Conservation (phyloP, 2,888 invertebrate species). For the Laothoe populi region DNA sequence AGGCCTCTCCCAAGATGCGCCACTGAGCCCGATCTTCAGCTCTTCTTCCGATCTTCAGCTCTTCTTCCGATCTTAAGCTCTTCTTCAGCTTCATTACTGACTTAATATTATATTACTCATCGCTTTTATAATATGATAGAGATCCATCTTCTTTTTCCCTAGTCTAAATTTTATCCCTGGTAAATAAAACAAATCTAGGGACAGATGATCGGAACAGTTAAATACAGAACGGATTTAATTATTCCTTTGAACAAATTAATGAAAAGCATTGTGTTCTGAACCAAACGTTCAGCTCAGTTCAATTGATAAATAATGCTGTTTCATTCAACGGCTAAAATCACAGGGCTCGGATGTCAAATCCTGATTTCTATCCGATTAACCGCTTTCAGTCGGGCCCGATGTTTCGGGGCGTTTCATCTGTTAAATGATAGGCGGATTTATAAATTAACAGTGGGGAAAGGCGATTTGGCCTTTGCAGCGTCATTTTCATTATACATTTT, state of each 20-base stretch:
- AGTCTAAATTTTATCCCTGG: no score
- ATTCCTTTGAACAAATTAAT: background rate
- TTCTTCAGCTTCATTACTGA: no score
- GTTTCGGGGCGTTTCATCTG: slow-evolving; percentile 47
- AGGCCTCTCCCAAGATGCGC: no score
- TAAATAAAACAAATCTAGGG: no score
- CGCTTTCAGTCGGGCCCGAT: slow-evolving; percentile 46
- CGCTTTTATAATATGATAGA: no score
- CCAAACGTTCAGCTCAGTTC: background rate
- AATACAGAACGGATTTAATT: background rate
- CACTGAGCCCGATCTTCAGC: no score
- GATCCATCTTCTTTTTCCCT: no score
- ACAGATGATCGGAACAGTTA: no score
- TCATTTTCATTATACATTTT: no score
- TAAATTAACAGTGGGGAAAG: background rate
- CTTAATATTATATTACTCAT: no score
- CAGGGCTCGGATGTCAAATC: slow-evolving; percentile 10
- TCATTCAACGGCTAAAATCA: slow-evolving; percentile 7
- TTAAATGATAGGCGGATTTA: slow-evolving; percentile 31
- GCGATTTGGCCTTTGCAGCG: background rate
- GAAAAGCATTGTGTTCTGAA: background rate
- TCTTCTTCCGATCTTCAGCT: no score
- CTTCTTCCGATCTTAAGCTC: no score
- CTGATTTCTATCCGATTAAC: slow-evolving; percentile 41
- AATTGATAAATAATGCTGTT: slow-evolving; percentile 21